Evolutionary conservation across 1,140 invertebrate species (phyloP).

Genomic region (Battus philenor): DNA sequence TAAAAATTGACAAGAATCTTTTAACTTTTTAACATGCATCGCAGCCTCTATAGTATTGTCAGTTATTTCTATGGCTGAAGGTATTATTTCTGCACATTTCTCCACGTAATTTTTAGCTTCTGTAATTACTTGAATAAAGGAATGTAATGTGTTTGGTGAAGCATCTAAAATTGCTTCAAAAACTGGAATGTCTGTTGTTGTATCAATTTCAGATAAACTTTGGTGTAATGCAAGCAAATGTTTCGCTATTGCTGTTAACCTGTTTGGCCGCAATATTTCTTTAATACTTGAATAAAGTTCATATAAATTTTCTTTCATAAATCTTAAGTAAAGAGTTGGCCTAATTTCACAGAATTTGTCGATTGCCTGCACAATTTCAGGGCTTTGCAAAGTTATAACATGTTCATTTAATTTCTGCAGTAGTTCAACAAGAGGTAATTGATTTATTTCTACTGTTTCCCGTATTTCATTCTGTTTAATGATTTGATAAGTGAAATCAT

Average conservation of each 20-base stretch:
- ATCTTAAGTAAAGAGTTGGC: conserved; percentile 51
- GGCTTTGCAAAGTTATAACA: conserved; percentile 47
- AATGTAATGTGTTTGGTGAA: conserved; percentile 42
- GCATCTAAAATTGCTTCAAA: conserved; percentile 48
- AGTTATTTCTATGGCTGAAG: conserved; percentile 33
- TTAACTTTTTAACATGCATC: conserved; percentile 34
- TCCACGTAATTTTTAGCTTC: conserved; percentile 47
- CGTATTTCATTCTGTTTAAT: conserved; percentile 31
- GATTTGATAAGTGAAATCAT: conserved; percentile 35
- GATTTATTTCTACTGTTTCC: conserved; percentile 26
- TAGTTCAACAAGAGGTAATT: conserved; percentile 25
- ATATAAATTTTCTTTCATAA: conserved; percentile 42
- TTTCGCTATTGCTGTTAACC: conserved; percentile 57
- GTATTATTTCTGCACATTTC: conserved; percentile 38
- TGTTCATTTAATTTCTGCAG: conserved; percentile 49
- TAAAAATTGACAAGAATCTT: conserved; percentile 35
- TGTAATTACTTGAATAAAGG: conserved; percentile 33
- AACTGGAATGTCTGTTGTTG: conserved; percentile 43
- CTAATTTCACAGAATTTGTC: conserved; percentile 46
- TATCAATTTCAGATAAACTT: conserved; percentile 49
- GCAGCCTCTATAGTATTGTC: conserved; percentile 41
- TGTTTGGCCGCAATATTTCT: conserved; percentile 46
- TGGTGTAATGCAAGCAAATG: conserved; percentile 62
- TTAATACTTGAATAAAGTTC: conserved; percentile 59
- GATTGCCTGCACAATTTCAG: conserved; percentile 47